Evolutionary conservation across 2,888 invertebrate species (phyloP).

Genomic region (Hipparchia sbordonii): DNA sequence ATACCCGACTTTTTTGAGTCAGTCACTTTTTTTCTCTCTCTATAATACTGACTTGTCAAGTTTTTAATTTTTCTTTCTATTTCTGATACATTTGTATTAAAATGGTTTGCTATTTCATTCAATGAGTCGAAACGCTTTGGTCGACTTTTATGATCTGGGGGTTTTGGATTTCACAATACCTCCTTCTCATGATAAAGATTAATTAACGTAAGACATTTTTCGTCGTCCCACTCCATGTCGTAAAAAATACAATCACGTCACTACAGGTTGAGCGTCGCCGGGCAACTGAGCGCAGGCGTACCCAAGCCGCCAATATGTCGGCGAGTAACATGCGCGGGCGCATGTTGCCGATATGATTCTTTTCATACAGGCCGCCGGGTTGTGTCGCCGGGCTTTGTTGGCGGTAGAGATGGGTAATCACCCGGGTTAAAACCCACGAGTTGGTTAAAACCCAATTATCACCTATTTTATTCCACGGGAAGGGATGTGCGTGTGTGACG

Average conservation of each 20-base stretch:
- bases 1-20: no score
- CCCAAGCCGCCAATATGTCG: slow-evolving; percentile 35
- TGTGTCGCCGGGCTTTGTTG: slow-evolving; percentile 15
- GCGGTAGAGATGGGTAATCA: not conserved
- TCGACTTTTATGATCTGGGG: slow-evolving; percentile 35
- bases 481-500: no score
- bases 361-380: slow-evolving; percentile 27
- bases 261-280: slow-evolving; percentile 32
- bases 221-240: slow-evolving; percentile 33
- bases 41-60: no score
- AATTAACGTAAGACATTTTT: slow-evolving; percentile 34
- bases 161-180: slow-evolving; percentile 38
- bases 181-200: slow-evolving; percentile 36
- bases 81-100: no score
- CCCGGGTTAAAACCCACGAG: no score
- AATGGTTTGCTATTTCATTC: no score
- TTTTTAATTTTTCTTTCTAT: no score
- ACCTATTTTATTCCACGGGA: no score
- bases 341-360: slow-evolving; percentile 42
- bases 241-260: slow-evolving; percentile 34
- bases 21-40: no score
- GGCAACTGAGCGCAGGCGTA: slow-evolving; percentile 7
- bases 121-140: slow-evolving; percentile 3
- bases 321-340: slow-evolving; percentile 39
- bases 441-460: no score